Conservation (phyloP, 1,140 invertebrate genomes). For the Bursaphelenchus mucronatus region DNA sequence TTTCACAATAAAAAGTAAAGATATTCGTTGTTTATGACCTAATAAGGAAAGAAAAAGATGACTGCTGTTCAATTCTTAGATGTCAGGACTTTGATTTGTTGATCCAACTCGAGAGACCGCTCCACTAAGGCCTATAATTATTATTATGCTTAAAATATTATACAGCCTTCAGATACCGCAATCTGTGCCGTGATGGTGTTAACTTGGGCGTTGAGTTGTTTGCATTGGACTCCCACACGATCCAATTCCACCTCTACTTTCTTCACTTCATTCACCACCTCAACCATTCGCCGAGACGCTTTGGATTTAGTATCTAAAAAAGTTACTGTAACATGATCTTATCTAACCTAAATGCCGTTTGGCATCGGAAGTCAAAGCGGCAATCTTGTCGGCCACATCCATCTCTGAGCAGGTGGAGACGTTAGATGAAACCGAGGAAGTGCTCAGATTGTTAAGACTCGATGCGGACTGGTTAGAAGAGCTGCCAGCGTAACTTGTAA, state of each 20-base stretch:
- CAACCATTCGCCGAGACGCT: conserved; percentile 16
- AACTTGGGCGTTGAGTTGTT: conserved; percentile 14
- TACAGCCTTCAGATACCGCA: conserved; percentile 1
- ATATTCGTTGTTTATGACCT: too few species aligned
- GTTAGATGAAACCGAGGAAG: too few species aligned
- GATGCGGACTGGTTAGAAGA: too few species aligned
- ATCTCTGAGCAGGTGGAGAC: too few species aligned
- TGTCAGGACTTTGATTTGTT: too few species aligned
- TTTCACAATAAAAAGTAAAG: too few species aligned
- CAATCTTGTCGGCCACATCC: neutral
- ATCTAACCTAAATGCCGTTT: neutral
- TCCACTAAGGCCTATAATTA: conserved; percentile 11
- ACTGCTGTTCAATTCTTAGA: too few species aligned
- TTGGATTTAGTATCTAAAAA: conserved; percentile 24
- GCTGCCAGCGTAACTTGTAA: too few species aligned
- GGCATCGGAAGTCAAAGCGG: conserved; percentile 1
- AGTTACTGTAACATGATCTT: neutral
- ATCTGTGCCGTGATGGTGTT: conserved; percentile 7
- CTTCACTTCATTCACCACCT: conserved; percentile 30
- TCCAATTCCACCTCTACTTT: conserved; percentile 28
- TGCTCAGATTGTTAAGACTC: too few species aligned
- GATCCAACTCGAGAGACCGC: conserved; percentile 8
- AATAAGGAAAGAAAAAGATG: too few species aligned
- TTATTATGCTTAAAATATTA: too few species aligned
- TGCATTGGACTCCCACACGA: conserved; percentile 25